Evolutionary conservation across 1,140 invertebrate species (phyloP).

Genomic region (Lerema accius): DNA sequence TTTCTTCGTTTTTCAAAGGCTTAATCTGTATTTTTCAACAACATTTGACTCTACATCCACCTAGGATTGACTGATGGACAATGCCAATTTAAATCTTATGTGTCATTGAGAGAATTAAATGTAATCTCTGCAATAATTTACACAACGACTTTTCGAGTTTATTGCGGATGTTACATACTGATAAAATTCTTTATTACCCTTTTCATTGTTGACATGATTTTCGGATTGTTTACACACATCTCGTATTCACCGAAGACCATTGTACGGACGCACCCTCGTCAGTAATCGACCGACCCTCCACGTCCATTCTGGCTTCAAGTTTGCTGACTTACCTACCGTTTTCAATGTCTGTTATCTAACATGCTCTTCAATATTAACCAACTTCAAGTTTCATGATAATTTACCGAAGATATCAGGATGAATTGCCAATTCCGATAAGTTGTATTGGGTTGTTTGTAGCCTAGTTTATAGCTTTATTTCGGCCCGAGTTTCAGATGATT

Average conservation of each 20-base stretch:
- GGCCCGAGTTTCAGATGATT: too few relatives aligned
- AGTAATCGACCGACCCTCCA: constrained; percentile 7
- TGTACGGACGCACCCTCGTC: constrained; percentile 6
- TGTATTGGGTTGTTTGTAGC: too few relatives aligned
- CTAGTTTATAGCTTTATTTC: too few relatives aligned
- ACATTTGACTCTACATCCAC: too few relatives aligned
- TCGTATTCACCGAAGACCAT: constrained; percentile 10
- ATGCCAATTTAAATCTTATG: too few relatives aligned
- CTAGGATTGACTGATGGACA: too few relatives aligned
- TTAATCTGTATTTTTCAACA: too few relatives aligned
- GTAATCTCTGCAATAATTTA: too few relatives aligned
- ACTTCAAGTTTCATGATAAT: neutral
- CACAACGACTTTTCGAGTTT: too few relatives aligned
- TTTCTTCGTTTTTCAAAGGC: too few relatives aligned
- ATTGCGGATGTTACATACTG: neutral
- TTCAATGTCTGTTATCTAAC: neutral
- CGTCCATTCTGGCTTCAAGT: neutral
- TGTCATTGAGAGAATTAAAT: too few relatives aligned
- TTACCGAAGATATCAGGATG: neutral
- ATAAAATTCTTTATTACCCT: neutral
- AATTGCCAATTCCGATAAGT: neutral
- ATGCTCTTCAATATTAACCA: neutral
- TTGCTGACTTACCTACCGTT: neutral
- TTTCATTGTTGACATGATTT: constrained; percentile 14
- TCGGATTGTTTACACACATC: constrained; percentile 25